Conservation (phyloP, 1,140 invertebrate genomes). For the Brachionus paranguensis region DNA sequence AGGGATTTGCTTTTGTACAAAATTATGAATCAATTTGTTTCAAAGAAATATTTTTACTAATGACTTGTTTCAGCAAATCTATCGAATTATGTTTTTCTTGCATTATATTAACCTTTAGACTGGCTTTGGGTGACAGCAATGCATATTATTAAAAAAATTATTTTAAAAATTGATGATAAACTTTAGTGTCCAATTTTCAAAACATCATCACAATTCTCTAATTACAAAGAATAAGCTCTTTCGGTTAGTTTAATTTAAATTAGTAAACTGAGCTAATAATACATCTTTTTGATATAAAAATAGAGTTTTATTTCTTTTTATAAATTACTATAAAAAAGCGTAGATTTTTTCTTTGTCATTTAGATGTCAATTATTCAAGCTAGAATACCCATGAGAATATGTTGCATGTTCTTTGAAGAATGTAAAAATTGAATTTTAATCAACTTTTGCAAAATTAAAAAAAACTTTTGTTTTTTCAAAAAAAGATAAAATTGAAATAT, state of each 20-base stretch:
- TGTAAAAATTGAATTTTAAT: neutral
- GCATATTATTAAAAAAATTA: neutral
- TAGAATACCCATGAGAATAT: neutral
- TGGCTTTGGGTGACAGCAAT: neutral
- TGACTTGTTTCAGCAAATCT: neutral
- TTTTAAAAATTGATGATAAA: neutral
- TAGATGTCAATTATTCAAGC: neutral
- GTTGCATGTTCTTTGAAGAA: neutral
- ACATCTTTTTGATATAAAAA: neutral
- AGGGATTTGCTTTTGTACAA: neutral
- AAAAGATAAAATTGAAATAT: slow-evolving; percentile 12
- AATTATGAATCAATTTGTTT: neutral
- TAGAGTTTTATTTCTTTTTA: neutral
- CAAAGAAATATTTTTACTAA: neutral
- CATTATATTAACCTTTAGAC: neutral
- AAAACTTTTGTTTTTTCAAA: neutral
- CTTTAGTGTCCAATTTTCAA: neutral
- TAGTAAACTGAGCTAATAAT: neutral
- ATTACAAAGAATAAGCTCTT: neutral
- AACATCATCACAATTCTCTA: neutral
- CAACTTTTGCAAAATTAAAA: neutral
- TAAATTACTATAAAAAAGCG: neutral
- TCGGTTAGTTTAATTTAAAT: neutral
- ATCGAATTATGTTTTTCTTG: neutral
- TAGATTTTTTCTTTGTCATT: neutral